These are phyloP conservation scores for Cacoxenus indagator DNA, from an alignment of 2,888 invertebrate genomes.

Conservation along the genomic window DNA sequence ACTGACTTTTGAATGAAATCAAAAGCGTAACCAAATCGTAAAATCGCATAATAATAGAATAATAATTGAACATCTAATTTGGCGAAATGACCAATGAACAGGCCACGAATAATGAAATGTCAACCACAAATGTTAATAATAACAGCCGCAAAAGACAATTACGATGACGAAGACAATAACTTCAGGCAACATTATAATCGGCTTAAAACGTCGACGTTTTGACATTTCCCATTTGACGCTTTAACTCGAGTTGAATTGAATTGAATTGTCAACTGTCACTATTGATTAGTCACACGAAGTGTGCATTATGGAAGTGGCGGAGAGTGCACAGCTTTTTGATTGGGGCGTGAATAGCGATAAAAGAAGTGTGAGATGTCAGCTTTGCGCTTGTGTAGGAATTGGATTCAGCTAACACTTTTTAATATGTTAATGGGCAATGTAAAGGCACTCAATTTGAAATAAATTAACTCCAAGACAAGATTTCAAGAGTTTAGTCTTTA, in stretches of 20 bases:
- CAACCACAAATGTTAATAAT: background rate
- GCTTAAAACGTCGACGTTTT: slow-evolving; percentile 46
- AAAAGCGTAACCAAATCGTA: slow-evolving; percentile 44
- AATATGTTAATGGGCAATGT: background rate
- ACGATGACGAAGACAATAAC: slow-evolving; percentile 12
- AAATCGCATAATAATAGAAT: slow-evolving; percentile 38
- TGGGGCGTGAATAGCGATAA: too few species aligned
- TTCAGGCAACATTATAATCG: slow-evolving; percentile 46
- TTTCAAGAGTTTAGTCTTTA: too few species aligned
- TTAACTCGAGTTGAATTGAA: too few species aligned
- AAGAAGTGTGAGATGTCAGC: background rate
- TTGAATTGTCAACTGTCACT: slow-evolving; percentile 50
- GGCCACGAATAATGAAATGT: background rate
- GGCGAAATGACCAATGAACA: slow-evolving; percentile 17
- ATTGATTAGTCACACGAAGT: background rate
- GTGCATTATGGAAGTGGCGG: background rate
- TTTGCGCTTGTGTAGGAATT: background rate
- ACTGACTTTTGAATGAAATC: slow-evolving; percentile 24
- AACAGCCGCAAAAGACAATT: slow-evolving; percentile 4
- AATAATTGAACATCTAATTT: slow-evolving; percentile 41
- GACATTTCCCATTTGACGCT: slow-evolving; percentile 47
- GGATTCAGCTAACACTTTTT: background rate
- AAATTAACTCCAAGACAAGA: too few species aligned
- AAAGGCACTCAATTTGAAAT: background rate
- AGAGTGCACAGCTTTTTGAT: background rate